Conservation (phyloP, 2,797 vertebrate genomes). For the Cetoscarus ocellatus region DNA sequence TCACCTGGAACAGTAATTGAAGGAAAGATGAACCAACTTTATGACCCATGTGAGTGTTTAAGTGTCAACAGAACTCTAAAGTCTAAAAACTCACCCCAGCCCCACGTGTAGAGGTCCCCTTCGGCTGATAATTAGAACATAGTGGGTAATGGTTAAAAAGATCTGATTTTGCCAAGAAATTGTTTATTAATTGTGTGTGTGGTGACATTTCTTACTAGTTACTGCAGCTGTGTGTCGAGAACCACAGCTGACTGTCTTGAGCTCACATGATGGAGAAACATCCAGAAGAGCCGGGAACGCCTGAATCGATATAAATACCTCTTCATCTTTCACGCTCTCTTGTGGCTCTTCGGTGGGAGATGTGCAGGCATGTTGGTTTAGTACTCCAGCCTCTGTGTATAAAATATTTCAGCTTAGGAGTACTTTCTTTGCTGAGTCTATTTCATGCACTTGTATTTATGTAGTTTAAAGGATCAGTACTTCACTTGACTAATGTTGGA, state of each 20-base stretch:
- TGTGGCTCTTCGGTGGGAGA: constrained; percentile 27
- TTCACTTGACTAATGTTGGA: too few relatives aligned
- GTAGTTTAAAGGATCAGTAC: neutral
- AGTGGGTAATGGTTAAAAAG: neutral
- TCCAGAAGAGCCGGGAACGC: constrained; percentile 93
- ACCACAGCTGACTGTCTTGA: constrained; percentile 89
- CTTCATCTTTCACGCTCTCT: constrained; percentile 30
- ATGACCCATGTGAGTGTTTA: neutral
- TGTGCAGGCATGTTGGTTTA: constrained; percentile 12
- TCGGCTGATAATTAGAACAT: constrained; percentile 79
- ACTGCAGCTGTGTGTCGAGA: constrained; percentile 92
- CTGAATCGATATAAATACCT: constrained; percentile 91
- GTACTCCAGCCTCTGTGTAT: constrained; percentile 33
- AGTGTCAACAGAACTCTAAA: neutral
- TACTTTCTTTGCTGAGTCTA: neutral
- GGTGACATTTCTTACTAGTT: constrained; percentile 84
- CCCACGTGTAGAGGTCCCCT: constrained; percentile 95
- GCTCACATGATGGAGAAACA: constrained; percentile 82
- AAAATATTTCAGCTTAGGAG: neutral
- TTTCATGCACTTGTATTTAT: neutral
- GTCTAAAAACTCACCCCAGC: constrained; percentile 90
- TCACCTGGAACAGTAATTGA: constrained; percentile 82
- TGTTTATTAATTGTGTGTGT: neutral
- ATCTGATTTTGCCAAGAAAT: constrained; percentile 47
- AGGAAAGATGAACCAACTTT: neutral